Evolutionary conservation across 1,140 invertebrate genomes (phyloP).

Genomic region (Drosophila malerkotliana): DNA sequence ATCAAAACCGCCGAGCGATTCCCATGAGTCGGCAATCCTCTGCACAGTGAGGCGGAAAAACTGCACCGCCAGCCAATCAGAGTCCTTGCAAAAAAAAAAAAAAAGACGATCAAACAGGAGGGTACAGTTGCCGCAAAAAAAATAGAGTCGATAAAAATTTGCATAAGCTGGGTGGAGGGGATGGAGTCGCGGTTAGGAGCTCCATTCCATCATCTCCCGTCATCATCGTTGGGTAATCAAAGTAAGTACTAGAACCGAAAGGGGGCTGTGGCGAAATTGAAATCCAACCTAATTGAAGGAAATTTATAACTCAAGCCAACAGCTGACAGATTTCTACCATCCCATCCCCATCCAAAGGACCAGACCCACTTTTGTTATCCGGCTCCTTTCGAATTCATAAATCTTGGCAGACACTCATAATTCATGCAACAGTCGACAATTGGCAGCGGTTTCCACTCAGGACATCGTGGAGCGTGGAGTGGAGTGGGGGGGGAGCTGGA

Average conservation of each 20-base stretch:
- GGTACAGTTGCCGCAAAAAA: slow-evolving; percentile 34
- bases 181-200: too few relatives aligned
- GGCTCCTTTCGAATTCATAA: slow-evolving; percentile 60
- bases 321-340: slow-evolving; percentile 74
- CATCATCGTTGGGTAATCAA: slow-evolving; percentile 67
- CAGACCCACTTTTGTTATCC: slow-evolving; percentile 41
- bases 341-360: neutral
- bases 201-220: neutral
- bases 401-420: slow-evolving; percentile 75
- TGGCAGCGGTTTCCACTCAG: slow-evolving; percentile 54
- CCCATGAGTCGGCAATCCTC: slow-evolving; percentile 59
- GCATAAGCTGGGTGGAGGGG: neutral
- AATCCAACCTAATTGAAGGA: slow-evolving; percentile 79
- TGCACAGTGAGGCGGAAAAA: slow-evolving; percentile 76
- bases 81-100: slow-evolving; percentile 9
- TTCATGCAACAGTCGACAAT: slow-evolving; percentile 77
- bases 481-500: neutral
- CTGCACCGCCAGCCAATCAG: slow-evolving; percentile 66
- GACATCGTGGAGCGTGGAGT: neutral
- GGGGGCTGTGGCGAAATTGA: slow-evolving; percentile 58
- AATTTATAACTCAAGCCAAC: slow-evolving; percentile 80
- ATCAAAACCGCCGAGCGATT: slow-evolving; percentile 43
- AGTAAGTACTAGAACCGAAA: slow-evolving; percentile 57
- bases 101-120: neutral
- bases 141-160: slow-evolving; percentile 50